Evolutionary conservation across 1,140 invertebrate species (phyloP).

Genomic region (Brachionus koreanus): DNA sequence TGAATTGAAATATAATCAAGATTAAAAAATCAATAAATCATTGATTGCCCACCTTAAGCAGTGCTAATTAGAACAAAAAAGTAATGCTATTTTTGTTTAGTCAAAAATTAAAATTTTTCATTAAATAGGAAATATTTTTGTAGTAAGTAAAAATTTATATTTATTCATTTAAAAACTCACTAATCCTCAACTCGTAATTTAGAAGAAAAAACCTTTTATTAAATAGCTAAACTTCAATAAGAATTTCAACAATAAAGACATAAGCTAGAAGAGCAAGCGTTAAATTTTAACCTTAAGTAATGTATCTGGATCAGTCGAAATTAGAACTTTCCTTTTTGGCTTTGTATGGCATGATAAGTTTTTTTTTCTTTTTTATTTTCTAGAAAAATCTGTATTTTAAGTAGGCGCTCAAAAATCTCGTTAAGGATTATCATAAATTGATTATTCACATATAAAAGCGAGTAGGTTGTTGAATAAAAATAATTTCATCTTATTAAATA

Average conservation of each 20-base stretch:
- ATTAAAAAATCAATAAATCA: not conserved
- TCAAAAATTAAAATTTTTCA: not conserved
- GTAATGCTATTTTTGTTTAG: not conserved
- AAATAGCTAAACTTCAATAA: not conserved
- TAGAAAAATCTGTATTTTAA: not conserved
- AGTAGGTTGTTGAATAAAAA: not conserved
- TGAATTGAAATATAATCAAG: not conserved
- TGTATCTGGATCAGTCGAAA: not conserved
- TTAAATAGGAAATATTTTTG: not conserved
- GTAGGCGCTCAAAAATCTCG: not conserved
- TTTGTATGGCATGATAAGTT: not conserved
- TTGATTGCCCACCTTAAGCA: too few relatives aligned
- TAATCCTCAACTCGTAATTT: not conserved
- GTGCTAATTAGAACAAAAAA: not conserved
- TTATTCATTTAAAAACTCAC: not conserved
- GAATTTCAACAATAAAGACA: not conserved
- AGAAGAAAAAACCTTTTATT: not conserved
- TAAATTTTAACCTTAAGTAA: not conserved
- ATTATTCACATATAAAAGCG: not conserved
- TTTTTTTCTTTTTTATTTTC: too few relatives aligned
- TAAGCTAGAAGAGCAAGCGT: not conserved
- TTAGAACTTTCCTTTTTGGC: not conserved
- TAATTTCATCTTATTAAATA: not conserved
- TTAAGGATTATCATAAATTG: not conserved
- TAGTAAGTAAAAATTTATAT: not conserved